These are phyloP conservation scores for Aleiodes alternator DNA, from an alignment of 2,888 invertebrate species.

Conservation along the genomic window DNA sequence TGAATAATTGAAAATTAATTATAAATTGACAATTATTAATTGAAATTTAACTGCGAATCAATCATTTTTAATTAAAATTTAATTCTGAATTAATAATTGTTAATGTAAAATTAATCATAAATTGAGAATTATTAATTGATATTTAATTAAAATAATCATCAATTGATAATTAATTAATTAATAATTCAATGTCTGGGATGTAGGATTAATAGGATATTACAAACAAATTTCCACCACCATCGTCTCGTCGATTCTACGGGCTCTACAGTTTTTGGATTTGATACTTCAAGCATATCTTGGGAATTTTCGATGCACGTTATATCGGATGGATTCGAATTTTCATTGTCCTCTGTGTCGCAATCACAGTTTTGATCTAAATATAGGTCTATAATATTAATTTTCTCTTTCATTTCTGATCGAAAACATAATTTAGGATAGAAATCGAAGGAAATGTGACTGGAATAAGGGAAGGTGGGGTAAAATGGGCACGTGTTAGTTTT, in stretches of 20 bases:
- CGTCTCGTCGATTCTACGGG: constrained; percentile 11
- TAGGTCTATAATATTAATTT: background rate
- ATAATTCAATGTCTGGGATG: background rate
- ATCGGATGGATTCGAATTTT: background rate
- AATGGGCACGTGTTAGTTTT: too few relatives aligned
- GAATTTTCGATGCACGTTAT: background rate
- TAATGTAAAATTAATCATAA: too few relatives aligned
- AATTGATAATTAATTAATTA: background rate
- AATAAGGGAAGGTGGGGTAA: too few relatives aligned
- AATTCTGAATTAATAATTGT: too few relatives aligned
- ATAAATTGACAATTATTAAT: background rate
- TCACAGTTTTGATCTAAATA: constrained; percentile 15
- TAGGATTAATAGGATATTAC: constrained; percentile 11
- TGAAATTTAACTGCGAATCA: too few relatives aligned
- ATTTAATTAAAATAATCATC: too few relatives aligned
- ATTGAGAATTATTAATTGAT: too few relatives aligned
- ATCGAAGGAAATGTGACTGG: too few relatives aligned
- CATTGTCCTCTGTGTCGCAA: constrained; percentile 6
- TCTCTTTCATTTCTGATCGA: background rate
- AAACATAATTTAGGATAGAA: background rate
- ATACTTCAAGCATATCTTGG: background rate
- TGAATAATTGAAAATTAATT: background rate
- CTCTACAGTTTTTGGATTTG: constrained; percentile 6
- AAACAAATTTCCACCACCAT: constrained; percentile 23
- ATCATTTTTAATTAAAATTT: too few relatives aligned